Conservation (phyloP, 2,113 vertebrate genomes). For the Pseudolaguvia tuberculata region DNA sequence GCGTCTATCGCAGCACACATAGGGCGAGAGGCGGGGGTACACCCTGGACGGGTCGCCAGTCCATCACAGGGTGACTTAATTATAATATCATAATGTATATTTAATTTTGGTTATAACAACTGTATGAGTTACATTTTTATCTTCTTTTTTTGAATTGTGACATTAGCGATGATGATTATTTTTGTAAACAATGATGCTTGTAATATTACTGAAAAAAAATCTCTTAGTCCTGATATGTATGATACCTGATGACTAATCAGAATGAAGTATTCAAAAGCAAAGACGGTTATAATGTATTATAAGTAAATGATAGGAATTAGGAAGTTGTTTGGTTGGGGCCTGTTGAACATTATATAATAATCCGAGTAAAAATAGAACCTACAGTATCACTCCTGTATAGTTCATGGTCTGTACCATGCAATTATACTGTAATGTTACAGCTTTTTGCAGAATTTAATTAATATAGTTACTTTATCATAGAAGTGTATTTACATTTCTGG, state of each 20-base stretch:
- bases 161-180: not conserved
- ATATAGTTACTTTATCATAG: not conserved
- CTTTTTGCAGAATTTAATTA: not conserved
- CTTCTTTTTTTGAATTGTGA: not conserved
- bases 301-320: no score
- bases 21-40: no score
- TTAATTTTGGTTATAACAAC: not conserved
- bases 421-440: not conserved
- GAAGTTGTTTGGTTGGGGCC: no score
- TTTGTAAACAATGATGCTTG: not conserved
- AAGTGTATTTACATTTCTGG: not conserved
- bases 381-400: not conserved
- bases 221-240: not conserved
- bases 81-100: no score
- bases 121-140: not conserved
- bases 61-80: no score
- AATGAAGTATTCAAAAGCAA: no score
- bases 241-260: no score
- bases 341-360: no score
- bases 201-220: not conserved
- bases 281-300: no score
- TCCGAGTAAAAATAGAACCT: not conserved
- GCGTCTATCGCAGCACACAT: no score
- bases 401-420: not conserved
- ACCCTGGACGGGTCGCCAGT: no score